Conservation (phyloP, 2,797 vertebrate species). For the Paratrypauchen microcephalus region DNA sequence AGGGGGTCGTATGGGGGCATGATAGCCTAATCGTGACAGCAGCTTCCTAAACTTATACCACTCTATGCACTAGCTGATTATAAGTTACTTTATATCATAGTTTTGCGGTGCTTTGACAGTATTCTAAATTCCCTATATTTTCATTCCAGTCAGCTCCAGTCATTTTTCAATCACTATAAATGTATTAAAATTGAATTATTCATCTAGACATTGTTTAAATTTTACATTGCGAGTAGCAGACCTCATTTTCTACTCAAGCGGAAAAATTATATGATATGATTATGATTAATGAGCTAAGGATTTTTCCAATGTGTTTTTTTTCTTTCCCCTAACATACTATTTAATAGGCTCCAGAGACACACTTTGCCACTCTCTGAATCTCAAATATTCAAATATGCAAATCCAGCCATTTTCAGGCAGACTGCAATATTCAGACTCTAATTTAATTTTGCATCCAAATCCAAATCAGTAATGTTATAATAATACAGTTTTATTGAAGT, state of each 20-base stretch:
- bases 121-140: slow-evolving; percentile 8
- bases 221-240: neutral
- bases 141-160: neutral
- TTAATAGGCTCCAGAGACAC: slow-evolving; percentile 17
- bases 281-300: slow-evolving; percentile 4
- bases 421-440: too few relatives aligned
- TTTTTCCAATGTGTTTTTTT: slow-evolving; percentile 1
- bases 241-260: slow-evolving; percentile 4
- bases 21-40: slow-evolving; percentile 44
- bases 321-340: neutral
- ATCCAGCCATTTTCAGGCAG: slow-evolving; percentile 51
- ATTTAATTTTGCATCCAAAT: too few relatives aligned
- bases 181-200: slow-evolving; percentile 11
- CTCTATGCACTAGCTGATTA: slow-evolving; percentile 30
- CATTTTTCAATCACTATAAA: neutral
- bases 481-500: too few relatives aligned
- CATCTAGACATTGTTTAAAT: slow-evolving; percentile 4
- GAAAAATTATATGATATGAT: slow-evolving; percentile 11
- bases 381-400: slow-evolving; percentile 63
- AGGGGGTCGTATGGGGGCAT: slow-evolving; percentile 39
- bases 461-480: too few relatives aligned
- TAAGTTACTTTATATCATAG: slow-evolving; percentile 33
- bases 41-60: slow-evolving; percentile 34
- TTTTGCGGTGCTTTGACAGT: slow-evolving; percentile 13
- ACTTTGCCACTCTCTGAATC: slow-evolving; percentile 24